A percentile compares a stretch with the other conserved stretches of the same genome.
phyloP scores from a whole-genome alignment of 2,888 invertebrate species.

The Elysia crispata region DNA sequence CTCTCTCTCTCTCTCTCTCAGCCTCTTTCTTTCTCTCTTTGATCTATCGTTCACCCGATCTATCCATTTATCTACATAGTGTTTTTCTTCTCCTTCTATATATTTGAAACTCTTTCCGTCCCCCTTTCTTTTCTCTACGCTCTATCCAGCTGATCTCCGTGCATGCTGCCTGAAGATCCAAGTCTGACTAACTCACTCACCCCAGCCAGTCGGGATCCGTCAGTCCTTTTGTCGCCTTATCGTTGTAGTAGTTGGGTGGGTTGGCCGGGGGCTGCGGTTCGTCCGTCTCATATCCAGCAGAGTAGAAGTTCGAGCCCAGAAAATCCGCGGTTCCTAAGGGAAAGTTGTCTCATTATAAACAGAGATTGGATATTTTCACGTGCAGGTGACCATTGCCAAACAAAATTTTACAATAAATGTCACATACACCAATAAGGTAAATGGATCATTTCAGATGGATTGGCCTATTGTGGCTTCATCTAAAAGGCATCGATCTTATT shows the following conservation, averaged over 20 bases:
- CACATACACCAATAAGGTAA: too few species aligned
- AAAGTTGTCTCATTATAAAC: background rate
- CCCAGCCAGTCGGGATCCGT: constrained; percentile 47
- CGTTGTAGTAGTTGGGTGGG: constrained; percentile 59
- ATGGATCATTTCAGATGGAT: too few species aligned
- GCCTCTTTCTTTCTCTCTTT: background rate
- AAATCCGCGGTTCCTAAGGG: constrained; percentile 83
- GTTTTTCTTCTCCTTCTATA: background rate
- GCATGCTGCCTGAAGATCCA: background rate
- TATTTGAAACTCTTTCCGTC: background rate
- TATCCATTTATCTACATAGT: background rate
- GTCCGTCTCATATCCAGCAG: constrained; percentile 66
- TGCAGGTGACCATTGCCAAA: too few species aligned
- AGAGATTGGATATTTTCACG: too few species aligned
- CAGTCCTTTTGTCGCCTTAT: constrained; percentile 56
- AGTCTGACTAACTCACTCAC: too few species aligned
- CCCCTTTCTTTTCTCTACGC: background rate
- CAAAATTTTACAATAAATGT: too few species aligned
- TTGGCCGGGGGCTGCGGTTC: constrained; percentile 53
- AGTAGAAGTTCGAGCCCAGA: constrained; percentile 87
- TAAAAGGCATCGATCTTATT: too few species aligned
- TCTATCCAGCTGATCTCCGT: background rate
- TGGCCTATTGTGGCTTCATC: too few species aligned
- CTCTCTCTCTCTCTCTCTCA: constrained; percentile 23
- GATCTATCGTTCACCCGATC: background rate